Percentiles rank a stretch among this genome's conserved stretches.
Conservation (phyloP, 2,113 vertebrate species). For the Stegastes partitus region DNA sequence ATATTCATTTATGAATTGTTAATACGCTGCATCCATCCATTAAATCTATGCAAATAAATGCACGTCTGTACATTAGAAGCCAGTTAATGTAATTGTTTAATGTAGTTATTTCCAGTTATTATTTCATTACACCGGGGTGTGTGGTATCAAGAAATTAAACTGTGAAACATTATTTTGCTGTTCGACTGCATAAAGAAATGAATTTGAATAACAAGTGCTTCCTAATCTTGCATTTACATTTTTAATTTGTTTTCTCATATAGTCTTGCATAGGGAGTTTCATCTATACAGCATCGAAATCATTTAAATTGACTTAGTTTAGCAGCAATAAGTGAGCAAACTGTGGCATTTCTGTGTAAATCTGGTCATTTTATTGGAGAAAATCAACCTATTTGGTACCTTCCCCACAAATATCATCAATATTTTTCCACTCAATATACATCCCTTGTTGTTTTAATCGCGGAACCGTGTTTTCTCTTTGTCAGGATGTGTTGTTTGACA, state of each 20-base stretch:
- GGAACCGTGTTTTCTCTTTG: not conserved
- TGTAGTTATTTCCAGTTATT: not conserved
- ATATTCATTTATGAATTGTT: slow-evolving; percentile 4
- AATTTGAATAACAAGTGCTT: not conserved
- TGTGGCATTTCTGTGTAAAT: not conserved
- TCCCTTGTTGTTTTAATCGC: not conserved
- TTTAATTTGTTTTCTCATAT: not conserved
- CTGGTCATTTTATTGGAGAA: not conserved
- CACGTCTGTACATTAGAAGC: not conserved
- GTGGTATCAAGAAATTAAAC: not conserved
- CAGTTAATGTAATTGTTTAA: not conserved
- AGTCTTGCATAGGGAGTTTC: too few species aligned
- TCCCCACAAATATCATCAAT: not conserved
- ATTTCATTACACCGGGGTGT: not conserved
- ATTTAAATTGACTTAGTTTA: not conserved
- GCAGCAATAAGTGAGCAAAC: not conserved
- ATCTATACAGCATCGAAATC: slow-evolving; percentile 16
- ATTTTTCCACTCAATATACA: not conserved
- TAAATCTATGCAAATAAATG: slow-evolving; percentile 1
- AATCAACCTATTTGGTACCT: not conserved
- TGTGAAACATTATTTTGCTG: too few species aligned
- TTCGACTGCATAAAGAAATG: too few species aligned
- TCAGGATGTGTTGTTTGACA: slow-evolving; percentile 27
- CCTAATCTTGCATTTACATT: not conserved
- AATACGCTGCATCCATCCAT: not conserved